These are phyloP conservation scores for Lycocorax pyrrhopterus DNA, from an alignment of 2,113 vertebrate genomes.

Conservation along the genomic window DNA sequence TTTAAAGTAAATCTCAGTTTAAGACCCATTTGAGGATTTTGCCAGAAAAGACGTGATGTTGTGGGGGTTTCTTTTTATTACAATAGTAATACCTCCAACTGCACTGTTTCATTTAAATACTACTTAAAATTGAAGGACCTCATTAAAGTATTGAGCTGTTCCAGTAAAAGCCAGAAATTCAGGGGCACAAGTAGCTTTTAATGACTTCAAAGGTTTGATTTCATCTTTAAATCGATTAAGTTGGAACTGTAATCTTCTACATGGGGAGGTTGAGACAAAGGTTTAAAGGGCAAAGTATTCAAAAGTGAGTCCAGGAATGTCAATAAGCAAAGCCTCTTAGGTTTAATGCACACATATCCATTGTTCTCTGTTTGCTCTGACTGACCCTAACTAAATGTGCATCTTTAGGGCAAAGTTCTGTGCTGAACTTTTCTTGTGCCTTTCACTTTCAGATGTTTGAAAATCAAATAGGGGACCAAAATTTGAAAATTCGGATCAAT, in stretches of 20 bases:
- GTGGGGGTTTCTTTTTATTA: not conserved
- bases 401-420: not conserved
- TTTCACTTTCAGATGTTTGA: not conserved
- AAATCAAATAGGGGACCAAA: not conserved
- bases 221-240: not conserved
- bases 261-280: not conserved
- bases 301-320: not conserved
- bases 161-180: not conserved
- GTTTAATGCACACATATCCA: not conserved
- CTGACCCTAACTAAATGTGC: not conserved
- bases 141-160: not conserved
- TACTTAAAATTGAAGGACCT: not conserved
- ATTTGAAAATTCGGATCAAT: not conserved
- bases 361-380: not conserved
- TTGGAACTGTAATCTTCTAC: not conserved
- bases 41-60: not conserved
- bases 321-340: not conserved
- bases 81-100: not conserved
- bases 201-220: not conserved
- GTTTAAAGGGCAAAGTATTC: not conserved
- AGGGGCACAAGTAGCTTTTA: not conserved
- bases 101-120: not conserved
- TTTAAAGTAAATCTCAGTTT: not conserved
- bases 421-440: not conserved
- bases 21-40: not conserved